Percentiles rank a stretch among this genome's conserved stretches.
phyloP scores from a whole-genome alignment of 2,113 vertebrate genomes.

The Leptobrachium leishanense region DNA sequence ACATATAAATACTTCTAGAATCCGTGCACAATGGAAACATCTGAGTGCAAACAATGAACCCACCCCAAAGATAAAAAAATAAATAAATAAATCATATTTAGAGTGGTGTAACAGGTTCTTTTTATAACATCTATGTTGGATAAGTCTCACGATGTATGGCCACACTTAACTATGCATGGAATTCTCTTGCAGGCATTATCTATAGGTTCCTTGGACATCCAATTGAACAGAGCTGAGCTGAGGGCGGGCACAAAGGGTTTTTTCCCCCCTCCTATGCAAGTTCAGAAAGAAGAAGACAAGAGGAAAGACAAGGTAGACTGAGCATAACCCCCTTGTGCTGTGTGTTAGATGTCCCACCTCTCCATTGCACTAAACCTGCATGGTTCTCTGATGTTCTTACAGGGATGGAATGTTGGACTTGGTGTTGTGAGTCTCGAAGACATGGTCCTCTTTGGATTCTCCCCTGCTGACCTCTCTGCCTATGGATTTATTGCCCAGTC shows the following conservation, averaged over 20 bases:
- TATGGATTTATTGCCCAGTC: slow-evolving; percentile 79
- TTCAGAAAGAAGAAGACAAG: slow-evolving; percentile 60
- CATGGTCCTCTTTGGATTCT: slow-evolving; percentile 69
- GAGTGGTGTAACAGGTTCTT: not conserved
- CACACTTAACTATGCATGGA: slow-evolving; percentile 67
- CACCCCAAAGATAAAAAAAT: no score
- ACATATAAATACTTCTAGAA: no score
- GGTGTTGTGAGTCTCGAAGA: slow-evolving; percentile 56
- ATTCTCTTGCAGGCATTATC: slow-evolving; percentile 70
- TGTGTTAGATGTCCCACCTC: slow-evolving; percentile 41
- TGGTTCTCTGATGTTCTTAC: slow-evolving; percentile 67
- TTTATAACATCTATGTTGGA: not conserved
- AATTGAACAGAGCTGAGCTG: slow-evolving; percentile 58
- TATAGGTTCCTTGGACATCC: slow-evolving; percentile 61
- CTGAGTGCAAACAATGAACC: no score
- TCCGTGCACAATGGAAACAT: no score
- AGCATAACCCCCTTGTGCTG: slow-evolving; percentile 48
- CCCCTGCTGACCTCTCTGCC: slow-evolving; percentile 73
- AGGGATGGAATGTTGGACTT: slow-evolving; percentile 69
- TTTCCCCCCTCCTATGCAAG: slow-evolving; percentile 46
- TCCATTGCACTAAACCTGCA: slow-evolving; percentile 49
- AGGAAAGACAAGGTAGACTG: slow-evolving; percentile 67
- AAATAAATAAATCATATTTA: not conserved
- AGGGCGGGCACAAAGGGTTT: slow-evolving; percentile 47
- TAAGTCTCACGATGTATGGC: slow-evolving; percentile 1